Evolutionary conservation across 2,113 vertebrate species (phyloP).

Genomic region (Myotis davidii): DNA sequence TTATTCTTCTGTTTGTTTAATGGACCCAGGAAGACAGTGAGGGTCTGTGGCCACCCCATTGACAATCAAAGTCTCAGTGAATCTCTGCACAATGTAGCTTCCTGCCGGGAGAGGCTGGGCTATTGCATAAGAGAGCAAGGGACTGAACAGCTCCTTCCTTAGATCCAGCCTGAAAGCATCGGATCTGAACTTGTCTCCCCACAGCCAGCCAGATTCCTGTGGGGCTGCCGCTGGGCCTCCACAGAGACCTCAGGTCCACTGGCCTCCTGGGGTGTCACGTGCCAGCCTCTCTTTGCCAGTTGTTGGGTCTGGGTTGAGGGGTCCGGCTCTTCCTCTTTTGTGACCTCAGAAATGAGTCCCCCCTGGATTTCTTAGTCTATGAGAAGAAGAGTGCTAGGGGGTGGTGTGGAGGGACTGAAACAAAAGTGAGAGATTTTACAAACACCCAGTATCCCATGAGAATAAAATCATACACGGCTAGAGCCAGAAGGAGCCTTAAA

Average conservation of each 20-base stretch:
- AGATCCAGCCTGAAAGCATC: background rate
- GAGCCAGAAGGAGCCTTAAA: background rate
- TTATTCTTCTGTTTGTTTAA: background rate
- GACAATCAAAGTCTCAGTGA: background rate
- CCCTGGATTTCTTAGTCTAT: background rate
- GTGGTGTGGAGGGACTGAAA: background rate
- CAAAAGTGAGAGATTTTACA: conserved; percentile 27
- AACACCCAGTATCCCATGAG: background rate
- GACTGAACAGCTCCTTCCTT: background rate
- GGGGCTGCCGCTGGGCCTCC: background rate
- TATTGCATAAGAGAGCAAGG: background rate
- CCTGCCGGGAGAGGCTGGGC: background rate
- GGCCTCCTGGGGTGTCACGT: background rate
- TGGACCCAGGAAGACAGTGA: conserved; percentile 6
- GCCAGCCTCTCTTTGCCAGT: background rate
- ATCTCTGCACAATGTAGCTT: background rate
- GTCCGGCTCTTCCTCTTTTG: background rate
- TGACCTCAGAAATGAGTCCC: background rate
- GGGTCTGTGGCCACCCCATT: background rate
- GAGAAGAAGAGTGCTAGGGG: background rate
- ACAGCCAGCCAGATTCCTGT: background rate
- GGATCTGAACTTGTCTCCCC: background rate
- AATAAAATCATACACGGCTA: background rate
- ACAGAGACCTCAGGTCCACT: background rate
- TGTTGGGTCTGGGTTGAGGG: background rate